A percentile compares a stretch with the other conserved stretches of the same genome.
These are phyloP conservation scores for Junonia oenone DNA, from an alignment of 2,888 invertebrate species.

Conservation along the genomic window DNA sequence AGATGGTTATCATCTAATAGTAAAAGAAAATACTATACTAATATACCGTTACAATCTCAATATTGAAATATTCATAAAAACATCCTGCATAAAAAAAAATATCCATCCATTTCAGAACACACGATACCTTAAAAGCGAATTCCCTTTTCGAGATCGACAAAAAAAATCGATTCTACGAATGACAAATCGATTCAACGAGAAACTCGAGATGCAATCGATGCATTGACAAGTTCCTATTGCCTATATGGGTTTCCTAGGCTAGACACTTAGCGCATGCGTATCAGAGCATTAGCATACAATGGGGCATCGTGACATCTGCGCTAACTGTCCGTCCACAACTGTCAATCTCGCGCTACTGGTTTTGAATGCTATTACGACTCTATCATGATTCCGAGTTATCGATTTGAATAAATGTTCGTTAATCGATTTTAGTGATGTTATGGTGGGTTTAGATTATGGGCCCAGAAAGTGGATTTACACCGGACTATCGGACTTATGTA, in stretches of 20 bases:
- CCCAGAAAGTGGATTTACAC: too few relatives aligned
- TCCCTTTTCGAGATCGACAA: background rate
- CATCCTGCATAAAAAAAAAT: background rate
- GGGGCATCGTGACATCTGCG: conserved; percentile 25
- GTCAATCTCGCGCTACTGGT: conserved; percentile 39
- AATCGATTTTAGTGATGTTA: too few relatives aligned
- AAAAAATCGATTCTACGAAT: background rate
- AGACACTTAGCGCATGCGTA: conserved; percentile 30
- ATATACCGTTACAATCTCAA: too few relatives aligned
- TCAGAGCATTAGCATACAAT: conserved; percentile 38
- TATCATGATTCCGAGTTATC: conserved; percentile 11
- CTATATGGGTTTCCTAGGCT: conserved; percentile 13
- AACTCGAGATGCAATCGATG: background rate
- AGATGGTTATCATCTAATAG: too few relatives aligned
- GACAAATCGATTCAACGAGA: background rate
- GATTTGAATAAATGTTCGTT: conserved; percentile 11
- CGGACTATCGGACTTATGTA: too few relatives aligned
- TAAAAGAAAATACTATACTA: too few relatives aligned
- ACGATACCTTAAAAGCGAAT: too few relatives aligned
- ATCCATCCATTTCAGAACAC: too few relatives aligned
- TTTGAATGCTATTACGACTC: conserved; percentile 31
- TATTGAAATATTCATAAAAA: too few relatives aligned
- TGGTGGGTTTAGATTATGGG: too few relatives aligned
- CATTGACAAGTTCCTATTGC: conserved; percentile 11
- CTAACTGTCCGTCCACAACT: conserved; percentile 27